Conservation (phyloP, 2,797 vertebrate genomes). For the Oophaga sylvatica region DNA sequence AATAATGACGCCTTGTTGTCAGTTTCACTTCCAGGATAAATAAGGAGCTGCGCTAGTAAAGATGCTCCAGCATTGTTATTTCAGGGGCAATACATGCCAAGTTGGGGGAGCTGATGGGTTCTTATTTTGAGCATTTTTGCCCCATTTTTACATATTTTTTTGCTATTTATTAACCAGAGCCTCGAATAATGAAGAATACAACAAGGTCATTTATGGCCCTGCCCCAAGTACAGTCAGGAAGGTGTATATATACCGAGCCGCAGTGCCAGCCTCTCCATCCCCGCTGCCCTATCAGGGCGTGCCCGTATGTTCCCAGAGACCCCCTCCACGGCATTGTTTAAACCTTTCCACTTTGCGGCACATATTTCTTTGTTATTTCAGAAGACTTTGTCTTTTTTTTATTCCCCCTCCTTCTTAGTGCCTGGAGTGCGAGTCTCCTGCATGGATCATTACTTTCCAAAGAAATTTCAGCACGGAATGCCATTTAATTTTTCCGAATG, state of each 20-base stretch:
- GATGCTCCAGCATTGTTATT: not conserved
- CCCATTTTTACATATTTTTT: not conserved
- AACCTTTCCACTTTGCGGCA: conserved; percentile 82
- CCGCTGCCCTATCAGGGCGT: conserved; percentile 15
- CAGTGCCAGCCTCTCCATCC: conserved; percentile 11
- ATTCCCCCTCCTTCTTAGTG: conserved; percentile 78
- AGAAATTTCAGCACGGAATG: conserved; percentile 98
- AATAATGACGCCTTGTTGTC: not conserved
- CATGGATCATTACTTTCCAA: conserved; percentile 99
- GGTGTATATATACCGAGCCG: not conserved
- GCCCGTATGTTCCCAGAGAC: conserved; percentile 68
- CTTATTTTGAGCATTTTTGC: not conserved
- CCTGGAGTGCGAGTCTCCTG: conserved; percentile 94
- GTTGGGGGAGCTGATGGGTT: too few relatives aligned
- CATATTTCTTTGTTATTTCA: conserved; percentile 94
- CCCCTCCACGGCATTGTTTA: conserved; percentile 83
- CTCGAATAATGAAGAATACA: not conserved
- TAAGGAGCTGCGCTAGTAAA: not conserved
- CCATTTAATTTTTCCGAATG: conserved; percentile 99
- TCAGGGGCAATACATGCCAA: not conserved
- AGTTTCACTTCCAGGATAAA: not conserved
- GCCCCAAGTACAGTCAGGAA: not conserved
- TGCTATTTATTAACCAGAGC: not conserved
- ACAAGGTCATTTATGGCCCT: not conserved
- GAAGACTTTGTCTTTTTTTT: conserved; percentile 76